A percentile compares a stretch with the other conserved stretches of the same genome.
Evolutionary conservation across 2,888 invertebrate species (phyloP).

Genomic region (Sabatieria punctata): DNA sequence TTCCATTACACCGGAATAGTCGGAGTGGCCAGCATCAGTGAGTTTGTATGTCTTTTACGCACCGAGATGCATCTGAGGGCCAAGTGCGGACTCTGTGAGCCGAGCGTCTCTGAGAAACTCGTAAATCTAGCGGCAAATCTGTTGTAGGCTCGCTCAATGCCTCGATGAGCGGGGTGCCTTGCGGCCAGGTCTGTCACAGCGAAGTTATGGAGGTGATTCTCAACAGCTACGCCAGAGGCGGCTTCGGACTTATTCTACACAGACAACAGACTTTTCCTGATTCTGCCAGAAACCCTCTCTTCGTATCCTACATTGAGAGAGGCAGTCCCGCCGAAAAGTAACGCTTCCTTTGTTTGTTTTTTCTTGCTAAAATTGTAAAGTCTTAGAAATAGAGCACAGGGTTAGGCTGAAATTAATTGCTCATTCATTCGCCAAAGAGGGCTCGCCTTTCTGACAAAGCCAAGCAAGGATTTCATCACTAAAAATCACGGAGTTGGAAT

Average conservation of each 20-base stretch:
- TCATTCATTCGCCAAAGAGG: too few relatives aligned
- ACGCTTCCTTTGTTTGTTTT: too few relatives aligned
- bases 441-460: too few relatives aligned
- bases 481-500: too few relatives aligned
- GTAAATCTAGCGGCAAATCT: not conserved
- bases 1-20: slow-evolving; percentile 44
- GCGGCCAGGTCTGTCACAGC: slow-evolving; percentile 39
- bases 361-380: too few relatives aligned
- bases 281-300: slow-evolving; percentile 23
- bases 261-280: slow-evolving; percentile 29
- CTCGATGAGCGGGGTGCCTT: slow-evolving; percentile 13
- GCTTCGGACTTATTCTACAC: slow-evolving; percentile 42
- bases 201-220: slow-evolving; percentile 43
- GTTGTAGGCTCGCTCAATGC: slow-evolving; percentile 12
- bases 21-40: slow-evolving; percentile 18
- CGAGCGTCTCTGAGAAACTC: not conserved
- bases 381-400: too few relatives aligned
- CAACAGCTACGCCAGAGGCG: slow-evolving; percentile 26
- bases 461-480: too few relatives aligned
- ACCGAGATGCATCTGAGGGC: not conserved
- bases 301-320: slow-evolving; percentile 41
- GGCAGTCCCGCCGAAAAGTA: slow-evolving; percentile 46
- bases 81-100: not conserved
- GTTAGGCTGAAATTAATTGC: too few relatives aligned
- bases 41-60: slow-evolving; percentile 8